Evolutionary conservation across 2,113 vertebrate species (phyloP), one percentile per base, ranked within the genome.

Genomic region (Corydoras sp.): DNA sequence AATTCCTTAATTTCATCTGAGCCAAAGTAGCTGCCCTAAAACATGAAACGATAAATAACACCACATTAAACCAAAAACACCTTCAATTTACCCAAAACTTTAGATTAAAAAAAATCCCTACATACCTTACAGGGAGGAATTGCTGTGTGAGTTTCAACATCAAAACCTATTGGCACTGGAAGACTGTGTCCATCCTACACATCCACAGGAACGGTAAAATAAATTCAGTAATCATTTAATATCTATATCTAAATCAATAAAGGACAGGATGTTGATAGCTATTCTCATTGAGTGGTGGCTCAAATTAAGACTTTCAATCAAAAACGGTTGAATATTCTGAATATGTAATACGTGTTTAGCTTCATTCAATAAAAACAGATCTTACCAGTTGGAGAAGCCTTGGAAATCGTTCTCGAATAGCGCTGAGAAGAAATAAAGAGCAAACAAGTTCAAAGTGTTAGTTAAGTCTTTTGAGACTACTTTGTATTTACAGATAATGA

Each of bases 101-200:
- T 15, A 8, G 7, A 31, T 11, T 30, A 50, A 55, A 18, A 59
- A 51, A 10, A 30, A 12, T 48, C 18, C 18, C n/a, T 5, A n/a
- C 55, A 68, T 76, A 96, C 94, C 90, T 95, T 97, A 88, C 87
- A 90, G 0, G 91, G 81, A 0, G 94, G 94, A 56, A 95, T 87
- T 1, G 83, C 83, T 2, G 93, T 93, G n/a, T 89, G 89, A 0
- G 90, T 81, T 83, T 93, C 93, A 9, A 97, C 86, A 61, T 94
- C 94, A 78, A 97, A 97, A 1, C 90, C 81, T 74, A 97, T 97
- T 0, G 93, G 92, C 0, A 91, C 87, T 7, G 93, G 93, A 55
- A 97, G 92, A 61, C 92, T 91, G n/a, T 92, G 84, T 3, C 94
- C 92, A 11, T 97, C 94, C 94, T 97, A 35, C 12, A 76, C 62